A percentile compares a stretch with the other conserved stretches of the same genome.
Evolutionary conservation across 2,888 invertebrate species (phyloP).

Genomic region (Tortricodes alternella): DNA sequence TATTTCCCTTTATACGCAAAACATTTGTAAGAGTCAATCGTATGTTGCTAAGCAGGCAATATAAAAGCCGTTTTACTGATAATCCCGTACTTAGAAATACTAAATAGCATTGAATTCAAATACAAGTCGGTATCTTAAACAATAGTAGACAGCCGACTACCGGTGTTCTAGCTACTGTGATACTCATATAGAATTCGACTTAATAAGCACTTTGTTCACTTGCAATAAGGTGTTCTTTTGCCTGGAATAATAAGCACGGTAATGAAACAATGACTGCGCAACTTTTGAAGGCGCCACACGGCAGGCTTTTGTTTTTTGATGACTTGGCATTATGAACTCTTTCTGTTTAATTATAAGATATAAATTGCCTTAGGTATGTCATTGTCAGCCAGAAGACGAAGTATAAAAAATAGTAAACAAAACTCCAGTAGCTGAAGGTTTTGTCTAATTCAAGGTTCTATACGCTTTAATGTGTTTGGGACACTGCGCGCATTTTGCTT

Average conservation of each 20-base stretch:
- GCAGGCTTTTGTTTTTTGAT: constrained; percentile 22
- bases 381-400: neutral
- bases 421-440: constrained; percentile 3
- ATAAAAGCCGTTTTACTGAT: neutral
- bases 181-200: neutral
- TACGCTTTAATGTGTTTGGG: neutral
- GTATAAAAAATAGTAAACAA: constrained; percentile 14
- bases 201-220: neutral
- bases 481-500: neutral
- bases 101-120: constrained; percentile 14
- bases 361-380: too few relatives aligned
- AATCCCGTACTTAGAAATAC: neutral
- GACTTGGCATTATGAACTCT: neutral
- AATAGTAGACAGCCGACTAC: constrained; percentile 21
- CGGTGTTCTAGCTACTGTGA: constrained; percentile 20
- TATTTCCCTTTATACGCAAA: too few relatives aligned
- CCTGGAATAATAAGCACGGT: neutral
- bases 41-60: neutral
- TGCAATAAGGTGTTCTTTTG: neutral
- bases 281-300: constrained; percentile 27
- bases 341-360: neutral
- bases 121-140: constrained; percentile 13
- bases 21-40: neutral
- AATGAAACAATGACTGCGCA: constrained; percentile 25
- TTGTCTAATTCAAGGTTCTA: neutral